Evolutionary conservation across 2,888 invertebrate genomes (phyloP), one percentile per base, ranked within the genome.

Genomic region (Mongoloraphidia duomilia): DNA sequence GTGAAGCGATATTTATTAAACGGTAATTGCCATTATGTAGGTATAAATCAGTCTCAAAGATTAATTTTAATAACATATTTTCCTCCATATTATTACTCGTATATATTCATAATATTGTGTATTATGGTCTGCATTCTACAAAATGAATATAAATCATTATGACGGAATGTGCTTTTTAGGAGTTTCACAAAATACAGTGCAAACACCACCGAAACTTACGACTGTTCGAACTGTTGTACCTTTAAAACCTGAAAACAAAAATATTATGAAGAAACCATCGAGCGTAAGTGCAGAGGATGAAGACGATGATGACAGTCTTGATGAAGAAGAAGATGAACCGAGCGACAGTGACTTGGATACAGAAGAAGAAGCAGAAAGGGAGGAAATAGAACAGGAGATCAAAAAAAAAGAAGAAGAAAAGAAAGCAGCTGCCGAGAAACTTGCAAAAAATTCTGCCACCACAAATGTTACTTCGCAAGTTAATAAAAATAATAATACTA

Each of bases 341-440:
- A 26, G 26, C 26, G 49, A 65, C 61, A 51, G 62, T 59, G 58
- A 58, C 40, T 48, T 56, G 11, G 57, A 58, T 43, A 52, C 55
- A 26, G 58, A 58, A 40, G 56, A 58, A 43, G 56, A 55, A 49
- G 49, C 52, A 12, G 56, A 56, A 42, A 41, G 49, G 34, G 53
- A 47, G 17, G 50, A 54, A 44, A 50, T 47, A 41, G 52, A 56
- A 37, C 52, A 48, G 34, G 54, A 45, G n/a, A 44, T 39, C 9
- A 49, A 52, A 26, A 49, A 40, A 40, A 42, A 43, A 36, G 14
- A 48, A 8, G 42, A 42, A 33, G 10, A 33, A 33, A 48, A 37
- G 17, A 48, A 48, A 26, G 43, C 35, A 10, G 37, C 36, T n/a
- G 36, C 17, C 1, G 26, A 17, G 33, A 48, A 17, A 35, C 36